Evolutionary conservation across 2,113 vertebrate species (phyloP).

Genomic region (Cettia cetti): DNA sequence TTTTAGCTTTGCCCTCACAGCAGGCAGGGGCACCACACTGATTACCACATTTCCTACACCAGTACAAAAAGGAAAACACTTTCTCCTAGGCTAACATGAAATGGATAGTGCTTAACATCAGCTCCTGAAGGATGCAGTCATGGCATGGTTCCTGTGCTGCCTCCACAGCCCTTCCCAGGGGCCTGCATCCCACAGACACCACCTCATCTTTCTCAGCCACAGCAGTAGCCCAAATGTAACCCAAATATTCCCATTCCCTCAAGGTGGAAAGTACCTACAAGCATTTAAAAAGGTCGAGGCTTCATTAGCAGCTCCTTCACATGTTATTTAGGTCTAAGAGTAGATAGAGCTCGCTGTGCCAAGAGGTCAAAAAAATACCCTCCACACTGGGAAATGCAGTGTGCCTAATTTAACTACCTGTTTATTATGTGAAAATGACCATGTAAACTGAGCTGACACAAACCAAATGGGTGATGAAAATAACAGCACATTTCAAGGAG

Average conservation of each 20-base stretch:
- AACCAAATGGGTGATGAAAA: conserved; percentile 65
- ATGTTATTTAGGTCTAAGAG: not conserved
- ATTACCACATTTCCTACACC: not conserved
- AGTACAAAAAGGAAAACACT: not conserved
- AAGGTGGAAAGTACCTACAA: not conserved
- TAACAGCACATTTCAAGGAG: conserved; percentile 49
- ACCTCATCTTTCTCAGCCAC: not conserved
- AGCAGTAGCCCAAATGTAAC: not conserved
- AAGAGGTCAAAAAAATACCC: not conserved
- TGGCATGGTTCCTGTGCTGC: not conserved
- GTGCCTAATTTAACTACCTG: conserved; percentile 58
- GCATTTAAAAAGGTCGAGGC: not conserved
- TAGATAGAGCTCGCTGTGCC: not conserved
- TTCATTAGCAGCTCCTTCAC: not conserved
- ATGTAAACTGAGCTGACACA: conserved; percentile 50
- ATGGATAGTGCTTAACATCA: not conserved
- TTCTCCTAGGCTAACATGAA: not conserved
- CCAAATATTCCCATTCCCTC: not conserved
- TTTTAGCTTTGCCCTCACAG: conserved; percentile 21
- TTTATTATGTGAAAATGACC: conserved; percentile 64
- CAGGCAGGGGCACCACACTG: not conserved
- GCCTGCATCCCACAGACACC: not conserved
- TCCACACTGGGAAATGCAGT: not conserved
- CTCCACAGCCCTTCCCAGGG: not conserved
- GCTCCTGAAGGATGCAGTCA: not conserved